Percentiles rank a stretch among this genome's conserved stretches.
phyloP scores from a whole-genome alignment of 2,797 vertebrate genomes.

The Chiroxiphia lanceolata region DNA sequence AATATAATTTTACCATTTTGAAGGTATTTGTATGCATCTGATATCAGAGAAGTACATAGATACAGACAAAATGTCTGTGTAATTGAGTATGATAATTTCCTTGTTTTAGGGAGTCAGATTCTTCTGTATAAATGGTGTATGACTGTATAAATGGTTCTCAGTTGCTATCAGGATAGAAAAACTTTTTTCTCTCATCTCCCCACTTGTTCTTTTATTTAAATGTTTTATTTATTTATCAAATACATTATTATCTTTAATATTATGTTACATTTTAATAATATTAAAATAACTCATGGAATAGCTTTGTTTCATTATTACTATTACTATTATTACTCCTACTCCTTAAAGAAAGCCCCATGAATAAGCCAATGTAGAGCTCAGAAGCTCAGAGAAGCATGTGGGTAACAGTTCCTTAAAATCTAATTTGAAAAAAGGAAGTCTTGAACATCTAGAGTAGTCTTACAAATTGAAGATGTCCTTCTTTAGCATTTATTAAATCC shows the following conservation, averaged over 20 bases:
- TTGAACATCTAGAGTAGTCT: not conserved
- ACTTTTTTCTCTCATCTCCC: accelerated
- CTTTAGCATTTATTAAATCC: not conserved
- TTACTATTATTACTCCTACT: not conserved
- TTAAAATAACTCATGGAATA: not conserved
- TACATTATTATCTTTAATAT: not conserved
- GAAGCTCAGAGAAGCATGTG: not conserved
- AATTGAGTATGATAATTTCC: not conserved
- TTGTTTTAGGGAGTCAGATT: not conserved
- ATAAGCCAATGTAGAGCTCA: not conserved
- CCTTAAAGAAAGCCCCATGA: not conserved
- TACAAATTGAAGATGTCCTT: not conserved
- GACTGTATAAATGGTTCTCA: not conserved
- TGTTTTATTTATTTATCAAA: not conserved
- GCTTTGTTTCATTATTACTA: not conserved
- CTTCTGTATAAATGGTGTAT: not conserved
- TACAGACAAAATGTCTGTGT: not conserved
- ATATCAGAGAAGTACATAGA: not conserved
- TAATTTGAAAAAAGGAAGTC: not conserved
- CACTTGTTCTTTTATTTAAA: not conserved
- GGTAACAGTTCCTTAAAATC: not conserved
- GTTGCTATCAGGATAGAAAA: not conserved
- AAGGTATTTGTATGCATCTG: not conserved
- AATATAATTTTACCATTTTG: not conserved
- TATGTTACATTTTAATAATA: not conserved